Conservation (phyloP, 2,113 vertebrate genomes). For the Amia ocellicauda region DNA sequence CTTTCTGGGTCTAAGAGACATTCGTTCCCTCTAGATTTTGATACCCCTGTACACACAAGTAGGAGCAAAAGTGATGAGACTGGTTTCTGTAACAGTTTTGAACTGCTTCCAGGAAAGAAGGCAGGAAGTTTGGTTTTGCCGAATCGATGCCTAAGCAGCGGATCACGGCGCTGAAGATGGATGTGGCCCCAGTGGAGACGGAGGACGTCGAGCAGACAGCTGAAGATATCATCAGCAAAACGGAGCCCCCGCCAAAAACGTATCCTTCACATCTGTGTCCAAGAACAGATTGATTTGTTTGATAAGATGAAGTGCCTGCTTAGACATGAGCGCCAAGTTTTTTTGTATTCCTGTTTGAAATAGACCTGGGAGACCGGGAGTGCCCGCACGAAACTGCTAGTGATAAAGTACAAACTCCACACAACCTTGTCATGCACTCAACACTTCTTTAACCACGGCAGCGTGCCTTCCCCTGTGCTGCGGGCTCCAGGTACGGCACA, state of each 20-base stretch:
- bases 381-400: too few relatives aligned
- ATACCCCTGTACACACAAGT: too few relatives aligned
- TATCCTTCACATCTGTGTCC: conserved; percentile 71
- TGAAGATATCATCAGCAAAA: conserved; percentile 70
- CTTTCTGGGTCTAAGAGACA: too few relatives aligned
- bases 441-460: conserved; percentile 66
- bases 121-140: conserved; percentile 85
- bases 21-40: too few relatives aligned
- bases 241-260: conserved; percentile 65
- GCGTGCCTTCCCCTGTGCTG: conserved; percentile 70
- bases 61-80: too few relatives aligned
- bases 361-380: too few relatives aligned
- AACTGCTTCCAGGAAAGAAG: conserved; percentile 89
- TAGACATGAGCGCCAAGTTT: background rate
- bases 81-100: too few relatives aligned
- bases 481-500: conserved; percentile 82
- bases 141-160: conserved; percentile 82
- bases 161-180: conserved; percentile 84
- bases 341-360: background rate
- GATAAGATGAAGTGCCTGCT: background rate
- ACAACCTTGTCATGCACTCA: background rate
- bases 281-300: too few relatives aligned
- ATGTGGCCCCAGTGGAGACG: conserved; percentile 72
- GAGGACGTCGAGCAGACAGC: conserved; percentile 64
- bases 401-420: too few relatives aligned